Evolutionary conservation across 2,113 vertebrate species (phyloP).

Genomic region (Tenrec ecaudatus): DNA sequence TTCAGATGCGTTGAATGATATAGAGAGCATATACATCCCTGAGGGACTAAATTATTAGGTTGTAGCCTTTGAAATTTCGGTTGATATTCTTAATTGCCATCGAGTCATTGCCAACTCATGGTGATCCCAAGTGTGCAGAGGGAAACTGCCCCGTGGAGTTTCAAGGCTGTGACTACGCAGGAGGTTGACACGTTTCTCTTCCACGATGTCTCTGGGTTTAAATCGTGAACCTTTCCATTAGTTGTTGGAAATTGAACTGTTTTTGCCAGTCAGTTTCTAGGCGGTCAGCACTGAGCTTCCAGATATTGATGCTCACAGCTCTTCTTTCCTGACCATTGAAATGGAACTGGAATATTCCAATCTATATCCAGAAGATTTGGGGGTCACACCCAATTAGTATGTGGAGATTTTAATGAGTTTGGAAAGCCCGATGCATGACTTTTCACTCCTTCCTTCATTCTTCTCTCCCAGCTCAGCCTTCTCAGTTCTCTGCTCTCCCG

Average conservation of each 20-base stretch:
- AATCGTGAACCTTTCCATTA: neutral
- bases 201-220: neutral
- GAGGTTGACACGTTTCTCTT: neutral
- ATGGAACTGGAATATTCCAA: neutral
- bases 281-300: neutral
- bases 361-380: neutral
- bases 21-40: neutral
- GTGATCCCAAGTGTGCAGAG: neutral
- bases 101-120: no score
- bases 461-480: slow-evolving; percentile 15
- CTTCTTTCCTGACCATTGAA: neutral
- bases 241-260: neutral
- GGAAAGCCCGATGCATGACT: neutral
- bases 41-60: neutral
- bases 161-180: neutral
- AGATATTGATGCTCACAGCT: neutral
- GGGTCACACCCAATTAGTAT: neutral
- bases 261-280: neutral
- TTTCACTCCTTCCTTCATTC: neutral
- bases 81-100: neutral
- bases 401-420: neutral
- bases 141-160: neutral
- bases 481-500: neutral
- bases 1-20: neutral
- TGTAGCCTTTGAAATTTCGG: slow-evolving; percentile 3